Percentiles rank a stretch among this genome's conserved stretches.
phyloP scores from a whole-genome alignment of 2,888 invertebrate genomes.

The Germaria angustata region DNA sequence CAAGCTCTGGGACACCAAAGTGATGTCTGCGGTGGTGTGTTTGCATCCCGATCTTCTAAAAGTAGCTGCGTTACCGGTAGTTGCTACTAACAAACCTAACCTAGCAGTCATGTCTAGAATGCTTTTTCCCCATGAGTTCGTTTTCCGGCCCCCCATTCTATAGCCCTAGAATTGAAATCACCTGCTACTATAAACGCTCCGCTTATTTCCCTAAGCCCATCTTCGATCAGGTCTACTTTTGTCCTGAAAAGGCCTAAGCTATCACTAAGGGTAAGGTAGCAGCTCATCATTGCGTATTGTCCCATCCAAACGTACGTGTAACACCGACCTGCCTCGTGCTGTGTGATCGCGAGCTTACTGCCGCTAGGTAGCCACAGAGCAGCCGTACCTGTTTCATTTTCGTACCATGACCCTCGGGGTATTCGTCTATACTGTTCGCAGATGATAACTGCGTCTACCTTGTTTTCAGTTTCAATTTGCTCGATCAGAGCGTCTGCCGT shows the following conservation, averaged over 20 bases:
- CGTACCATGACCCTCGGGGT: background rate
- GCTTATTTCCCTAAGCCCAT: background rate
- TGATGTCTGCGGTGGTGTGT: slow-evolving; percentile 45
- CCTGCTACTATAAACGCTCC: background rate
- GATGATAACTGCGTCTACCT: too few species aligned
- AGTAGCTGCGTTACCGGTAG: slow-evolving; percentile 8
- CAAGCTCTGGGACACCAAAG: background rate
- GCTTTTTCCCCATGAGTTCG: slow-evolving; percentile 36
- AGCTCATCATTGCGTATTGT: background rate
- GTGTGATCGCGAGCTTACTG: background rate
- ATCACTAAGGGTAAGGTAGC: too few species aligned
- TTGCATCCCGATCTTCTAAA: slow-evolving; percentile 41
- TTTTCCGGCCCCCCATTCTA: background rate
- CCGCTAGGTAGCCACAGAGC: slow-evolving; percentile 1
- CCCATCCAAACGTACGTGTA: background rate
- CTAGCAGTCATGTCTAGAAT: slow-evolving; percentile 54
- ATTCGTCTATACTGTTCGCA: background rate
- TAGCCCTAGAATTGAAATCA: background rate
- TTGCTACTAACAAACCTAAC: slow-evolving; percentile 37
- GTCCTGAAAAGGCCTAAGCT: background rate
- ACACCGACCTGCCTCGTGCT: background rate
- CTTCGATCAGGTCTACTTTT: background rate
- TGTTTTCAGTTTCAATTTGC: too few species aligned
- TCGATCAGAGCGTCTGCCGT: too few species aligned
- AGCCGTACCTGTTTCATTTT: background rate